Conservation (phyloP, 2,113 vertebrate species). For the Forbesichthys agassizii region DNA sequence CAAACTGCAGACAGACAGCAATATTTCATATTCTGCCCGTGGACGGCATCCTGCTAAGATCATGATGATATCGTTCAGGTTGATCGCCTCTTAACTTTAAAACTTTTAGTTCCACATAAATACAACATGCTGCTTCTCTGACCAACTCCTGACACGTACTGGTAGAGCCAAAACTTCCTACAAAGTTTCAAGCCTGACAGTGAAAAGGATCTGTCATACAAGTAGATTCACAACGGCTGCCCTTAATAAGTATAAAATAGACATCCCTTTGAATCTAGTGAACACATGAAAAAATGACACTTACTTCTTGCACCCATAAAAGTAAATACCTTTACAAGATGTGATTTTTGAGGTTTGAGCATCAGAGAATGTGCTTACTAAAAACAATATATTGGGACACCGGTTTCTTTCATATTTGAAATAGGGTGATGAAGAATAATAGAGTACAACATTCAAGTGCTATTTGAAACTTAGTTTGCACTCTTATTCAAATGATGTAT, state of each 20-base stretch:
- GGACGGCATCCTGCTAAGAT: conserved; percentile 31
- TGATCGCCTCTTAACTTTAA: conserved; percentile 23
- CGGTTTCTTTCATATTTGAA: background rate
- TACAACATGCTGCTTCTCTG: conserved; percentile 14
- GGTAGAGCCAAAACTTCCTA: too few species aligned
- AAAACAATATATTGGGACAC: background rate
- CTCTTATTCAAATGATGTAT: background rate
- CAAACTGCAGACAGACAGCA: background rate
- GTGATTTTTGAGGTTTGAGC: too few species aligned
- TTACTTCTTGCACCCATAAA: too few species aligned
- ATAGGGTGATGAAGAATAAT: background rate
- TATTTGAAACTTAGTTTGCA: too few species aligned
- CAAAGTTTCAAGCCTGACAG: too few species aligned
- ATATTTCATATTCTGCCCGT: conserved; percentile 14
- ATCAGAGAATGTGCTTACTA: too few species aligned
- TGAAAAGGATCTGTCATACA: too few species aligned
- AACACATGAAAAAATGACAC: too few species aligned
- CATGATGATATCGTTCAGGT: conserved; percentile 24
- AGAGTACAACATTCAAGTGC: background rate
- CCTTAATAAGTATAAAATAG: too few species aligned
- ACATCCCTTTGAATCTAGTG: conserved; percentile 2
- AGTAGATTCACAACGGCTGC: too few species aligned
- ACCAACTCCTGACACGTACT: background rate
- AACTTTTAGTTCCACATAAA: conserved; percentile 10
- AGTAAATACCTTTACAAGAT: too few species aligned